Percentiles rank a stretch among this genome's conserved stretches.
phyloP scores from a whole-genome alignment of 2,888 invertebrate species.

The Caenorhabditis sulstoni region DNA sequence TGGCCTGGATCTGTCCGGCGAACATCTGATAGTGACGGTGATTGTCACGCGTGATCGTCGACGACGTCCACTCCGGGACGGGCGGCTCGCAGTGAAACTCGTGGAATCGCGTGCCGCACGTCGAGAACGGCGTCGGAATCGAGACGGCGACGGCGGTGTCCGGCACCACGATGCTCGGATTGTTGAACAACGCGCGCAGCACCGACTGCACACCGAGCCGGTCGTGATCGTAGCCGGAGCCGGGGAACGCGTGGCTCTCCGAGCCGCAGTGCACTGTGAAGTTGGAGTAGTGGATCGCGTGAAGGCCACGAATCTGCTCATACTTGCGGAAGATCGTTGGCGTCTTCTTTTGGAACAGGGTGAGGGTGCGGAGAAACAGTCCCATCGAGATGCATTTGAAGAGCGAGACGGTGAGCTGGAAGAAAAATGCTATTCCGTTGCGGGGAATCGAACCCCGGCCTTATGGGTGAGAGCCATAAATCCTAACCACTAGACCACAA shows the following conservation, averaged over 20 bases:
- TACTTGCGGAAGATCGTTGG: not conserved
- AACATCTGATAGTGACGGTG: not conserved
- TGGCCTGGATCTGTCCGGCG: slow-evolving; percentile 9
- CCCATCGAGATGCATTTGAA: not conserved
- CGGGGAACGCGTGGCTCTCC: not conserved
- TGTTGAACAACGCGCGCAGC: not conserved
- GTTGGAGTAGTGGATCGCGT: not conserved
- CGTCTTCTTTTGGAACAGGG: not conserved
- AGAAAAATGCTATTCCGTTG: slow-evolving; percentile 59
- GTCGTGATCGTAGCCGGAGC: not conserved
- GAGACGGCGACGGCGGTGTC: not conserved
- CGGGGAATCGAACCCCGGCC: slow-evolving; percentile 73
- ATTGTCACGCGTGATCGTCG: slow-evolving; percentile 1
- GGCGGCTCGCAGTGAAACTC: slow-evolving; percentile 9
- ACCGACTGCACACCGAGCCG: not conserved
- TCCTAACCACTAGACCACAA: slow-evolving; percentile 67
- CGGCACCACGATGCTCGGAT: not conserved
- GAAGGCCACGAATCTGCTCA: not conserved
- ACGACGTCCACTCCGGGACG: slow-evolving; percentile 9
- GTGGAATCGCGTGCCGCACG: slow-evolving; percentile 7
- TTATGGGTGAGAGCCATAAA: slow-evolving; percentile 69
- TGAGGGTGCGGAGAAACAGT: too few relatives aligned
- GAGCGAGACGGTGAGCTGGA: not conserved
- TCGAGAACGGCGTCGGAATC: slow-evolving; percentile 1
- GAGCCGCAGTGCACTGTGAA: not conserved